Evolutionary conservation across 2,888 invertebrate species (phyloP), one percentile per base, ranked within the genome.

Genomic region (Eristalis intricaria): DNA sequence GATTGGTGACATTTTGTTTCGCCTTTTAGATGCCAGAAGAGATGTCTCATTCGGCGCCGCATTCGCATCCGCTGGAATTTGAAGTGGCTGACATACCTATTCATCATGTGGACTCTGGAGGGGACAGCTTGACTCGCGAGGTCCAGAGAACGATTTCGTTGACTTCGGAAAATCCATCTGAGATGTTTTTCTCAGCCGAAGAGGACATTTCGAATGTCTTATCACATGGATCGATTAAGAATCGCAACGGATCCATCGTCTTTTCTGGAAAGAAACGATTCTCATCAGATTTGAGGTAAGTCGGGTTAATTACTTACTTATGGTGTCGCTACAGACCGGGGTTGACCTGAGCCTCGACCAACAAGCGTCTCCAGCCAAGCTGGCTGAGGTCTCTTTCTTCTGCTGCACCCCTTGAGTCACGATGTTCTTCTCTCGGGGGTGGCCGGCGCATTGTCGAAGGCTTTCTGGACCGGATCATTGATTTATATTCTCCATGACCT

Each of bases 101-200:
- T 38, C 92, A 91, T 32, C 82, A 88, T 40, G 77, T 76, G 19
- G 90, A 90, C 86, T 64, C 89, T 50, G 90, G 90, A 26, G 91
- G 91, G 1, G 92, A 92, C 77, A 91, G 92, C 66, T 76, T 92
- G 74, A 91, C 91, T 4, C 90, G 92, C 5, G 93, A 93, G 89
- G 93, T 93, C 8, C 97, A 97, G 92, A 94, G 98, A 90, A 97
- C 98, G 0, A 96, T 97, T 91, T 98, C 97, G 0, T 95, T 98
- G 91, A 97, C 97, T 1, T 97, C 97, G 84, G 97, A 98, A 92
- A 98, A 98, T 92, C 97, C 97, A 90, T 97, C 97, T 0, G 98
- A 98, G 93, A 96, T 97, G 71, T 98, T 98, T 93, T 98, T 97
- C 92, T 98, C 98, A 0, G 98, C 98, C 0, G 98, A 98, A 91